Base-by-base conservation (phyloP, 2,113 vertebrate genomes). In the Accipiter virgatus region DNA sequence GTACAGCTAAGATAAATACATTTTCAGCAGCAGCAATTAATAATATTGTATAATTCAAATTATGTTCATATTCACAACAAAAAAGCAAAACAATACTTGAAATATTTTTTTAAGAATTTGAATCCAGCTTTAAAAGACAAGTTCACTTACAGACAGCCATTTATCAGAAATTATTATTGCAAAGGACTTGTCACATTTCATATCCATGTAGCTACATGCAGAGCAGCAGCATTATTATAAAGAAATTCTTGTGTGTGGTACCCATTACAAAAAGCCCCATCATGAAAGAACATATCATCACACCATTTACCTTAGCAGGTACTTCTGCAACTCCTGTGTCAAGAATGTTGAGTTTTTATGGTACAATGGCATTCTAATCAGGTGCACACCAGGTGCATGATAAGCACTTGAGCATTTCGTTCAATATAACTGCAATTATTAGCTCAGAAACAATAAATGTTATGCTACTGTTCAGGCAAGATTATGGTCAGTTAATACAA, bases 1-100 rank as follows among this genome's bases (percentile, higher is more conserved):
- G 31, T 52, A 81, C 26, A 68, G 58, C 58, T 70, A 90, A 91
- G 56, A 83, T 31, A 86, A 90, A 42, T 72, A 92, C 62, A 85
- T 96, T 85, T 38, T 40, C 56, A 86, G 53, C 34, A 91, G 45
- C 16, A 56, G 40, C 75, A 65, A 90, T 93, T 95, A 97, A 87
- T 65, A 81, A 81, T 7, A 66, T 6, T 13, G 14, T 65, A 19
- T 72, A 68, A 91, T 81, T 79, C 3, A 6, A 81, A 70, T 29
- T 20, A 50, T 27, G 52, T 86, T 84, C 45, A 45, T 50, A 74
- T 62, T 88, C 25, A 47, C 36, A 66, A 78, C 10, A 47, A 85
- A 56, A 84, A 88, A 68, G 32, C 8, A 75, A 84, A 94, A 67
- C 4, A 11, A 11, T 67, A 90, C 31, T 73, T 80, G 25, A 68